phyloP scores from a whole-genome alignment of 2,888 invertebrate species.

The Oasisia sp. region DNA sequence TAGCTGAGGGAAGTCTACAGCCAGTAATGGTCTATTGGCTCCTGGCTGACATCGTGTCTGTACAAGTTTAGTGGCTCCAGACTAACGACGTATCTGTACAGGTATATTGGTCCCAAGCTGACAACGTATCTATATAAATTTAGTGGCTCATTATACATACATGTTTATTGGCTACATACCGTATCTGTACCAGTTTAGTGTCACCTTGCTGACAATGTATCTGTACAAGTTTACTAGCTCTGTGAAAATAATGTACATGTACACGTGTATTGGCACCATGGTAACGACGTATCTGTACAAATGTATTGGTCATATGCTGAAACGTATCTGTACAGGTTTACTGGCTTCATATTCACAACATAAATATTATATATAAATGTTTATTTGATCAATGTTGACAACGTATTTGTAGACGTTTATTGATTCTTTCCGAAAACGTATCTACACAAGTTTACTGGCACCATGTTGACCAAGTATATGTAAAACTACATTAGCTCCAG shows the following conservation, averaged over 20 bases:
- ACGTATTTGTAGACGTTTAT: no score
- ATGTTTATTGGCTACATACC: no score
- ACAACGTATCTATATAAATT: not conserved
- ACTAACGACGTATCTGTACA: not conserved
- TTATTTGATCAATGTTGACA: not conserved
- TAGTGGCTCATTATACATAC: no score
- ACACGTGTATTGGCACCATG: not conserved
- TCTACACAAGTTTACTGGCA: no score
- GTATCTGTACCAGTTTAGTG: no score
- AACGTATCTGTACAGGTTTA: not conserved
- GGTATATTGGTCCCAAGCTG: not conserved
- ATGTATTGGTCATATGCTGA: not conserved
- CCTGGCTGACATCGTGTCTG: not conserved
- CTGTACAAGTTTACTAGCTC: not conserved
- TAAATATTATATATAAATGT: not conserved
- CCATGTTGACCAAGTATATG: not conserved
- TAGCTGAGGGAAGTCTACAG: not conserved
- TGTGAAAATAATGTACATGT: not conserved
- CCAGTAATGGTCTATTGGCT: not conserved
- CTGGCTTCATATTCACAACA: not conserved
- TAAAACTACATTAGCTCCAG: not conserved
- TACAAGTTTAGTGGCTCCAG: not conserved
- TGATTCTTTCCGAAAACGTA: no score
- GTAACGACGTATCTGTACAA: not conserved
- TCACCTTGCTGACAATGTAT: no score